Percentiles rank a stretch among this genome's conserved stretches.
Evolutionary conservation across 1,140 invertebrate genomes (phyloP).

Genomic region (Chironomus tepperi): DNA sequence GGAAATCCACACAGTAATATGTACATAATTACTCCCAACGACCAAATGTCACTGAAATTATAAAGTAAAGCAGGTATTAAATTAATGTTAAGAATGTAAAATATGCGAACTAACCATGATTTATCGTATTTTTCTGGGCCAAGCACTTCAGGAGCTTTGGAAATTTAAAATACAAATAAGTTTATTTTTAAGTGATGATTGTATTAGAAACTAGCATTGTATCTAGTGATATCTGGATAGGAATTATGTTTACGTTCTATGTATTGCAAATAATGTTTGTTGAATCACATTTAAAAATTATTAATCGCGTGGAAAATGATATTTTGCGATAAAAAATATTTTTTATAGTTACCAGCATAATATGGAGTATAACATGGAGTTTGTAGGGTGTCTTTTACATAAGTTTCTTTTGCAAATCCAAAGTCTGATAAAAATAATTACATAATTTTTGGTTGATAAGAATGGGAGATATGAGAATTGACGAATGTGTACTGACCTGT

Average conservation of each 20-base stretch:
- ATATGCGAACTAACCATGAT: constrained; percentile 57
- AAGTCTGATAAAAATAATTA: too few relatives aligned
- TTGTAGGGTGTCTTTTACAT: constrained; percentile 76
- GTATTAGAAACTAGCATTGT: too few relatives aligned
- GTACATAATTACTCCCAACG: constrained; percentile 95
- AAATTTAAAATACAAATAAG: too few relatives aligned
- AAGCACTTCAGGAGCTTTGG: constrained; percentile 79
- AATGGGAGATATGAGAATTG: too few relatives aligned
- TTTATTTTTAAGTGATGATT: too few relatives aligned
- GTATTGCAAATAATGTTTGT: too few relatives aligned
- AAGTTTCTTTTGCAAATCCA: constrained; percentile 98
- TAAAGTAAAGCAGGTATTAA: neutral
- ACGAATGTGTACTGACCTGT: constrained; percentile 43
- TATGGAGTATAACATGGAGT: constrained; percentile 99
- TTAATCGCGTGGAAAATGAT: too few relatives aligned
- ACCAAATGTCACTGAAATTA: constrained; percentile 78
- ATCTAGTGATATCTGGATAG: too few relatives aligned
- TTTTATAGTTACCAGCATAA: constrained; percentile 56
- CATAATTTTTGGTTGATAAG: too few relatives aligned
- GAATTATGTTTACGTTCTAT: too few relatives aligned
- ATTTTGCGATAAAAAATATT: too few relatives aligned
- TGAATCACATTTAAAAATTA: too few relatives aligned
- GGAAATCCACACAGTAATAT: constrained; percentile 93
- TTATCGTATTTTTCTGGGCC: constrained; percentile 98
- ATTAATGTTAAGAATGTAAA: neutral